A percentile compares a stretch with the other conserved stretches of the same genome.
phyloP scores from a whole-genome alignment of 1,140 invertebrate species.

The Lordiphosa collinella region DNA sequence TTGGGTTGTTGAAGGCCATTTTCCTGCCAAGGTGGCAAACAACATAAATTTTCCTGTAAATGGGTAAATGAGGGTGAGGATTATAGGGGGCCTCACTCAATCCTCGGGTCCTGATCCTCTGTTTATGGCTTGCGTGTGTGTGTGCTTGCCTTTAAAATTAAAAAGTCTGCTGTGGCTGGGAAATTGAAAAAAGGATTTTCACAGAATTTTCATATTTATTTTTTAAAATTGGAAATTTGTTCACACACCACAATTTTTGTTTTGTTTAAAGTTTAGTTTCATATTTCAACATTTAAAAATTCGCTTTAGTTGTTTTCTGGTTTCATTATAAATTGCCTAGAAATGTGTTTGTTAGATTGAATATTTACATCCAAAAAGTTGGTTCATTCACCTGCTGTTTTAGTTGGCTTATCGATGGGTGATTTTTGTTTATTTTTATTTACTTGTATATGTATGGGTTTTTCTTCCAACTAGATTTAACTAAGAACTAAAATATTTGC shows the following conservation, averaged over 20 bases:
- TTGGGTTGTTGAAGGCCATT: slow-evolving; percentile 22
- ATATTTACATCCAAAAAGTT: slow-evolving; percentile 6
- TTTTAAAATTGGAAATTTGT: slow-evolving; percentile 68
- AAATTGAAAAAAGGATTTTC: slow-evolving; percentile 51
- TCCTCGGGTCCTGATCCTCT: slow-evolving; percentile 39
- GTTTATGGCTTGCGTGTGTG: slow-evolving; percentile 47
- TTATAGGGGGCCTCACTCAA: slow-evolving; percentile 13
- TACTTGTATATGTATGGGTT: not conserved
- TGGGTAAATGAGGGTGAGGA: slow-evolving; percentile 55
- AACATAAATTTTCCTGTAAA: slow-evolving; percentile 64
- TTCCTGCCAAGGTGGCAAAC: slow-evolving; percentile 34
- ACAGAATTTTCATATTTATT: slow-evolving; percentile 67
- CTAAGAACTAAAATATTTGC: slow-evolving; percentile 39
- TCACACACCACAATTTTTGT: slow-evolving; percentile 62
- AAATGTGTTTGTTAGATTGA: slow-evolving; percentile 25
- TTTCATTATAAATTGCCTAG: slow-evolving; percentile 24
- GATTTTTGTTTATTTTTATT: slow-evolving; percentile 16
- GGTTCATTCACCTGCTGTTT: slow-evolving; percentile 12
- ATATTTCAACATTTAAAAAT: slow-evolving; percentile 45
- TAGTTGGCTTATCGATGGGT: slow-evolving; percentile 33
- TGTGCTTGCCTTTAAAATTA: slow-evolving; percentile 58
- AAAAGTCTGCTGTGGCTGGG: slow-evolving; percentile 35
- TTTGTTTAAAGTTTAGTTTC: slow-evolving; percentile 26
- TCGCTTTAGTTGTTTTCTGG: slow-evolving; percentile 22
- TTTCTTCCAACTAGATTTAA: slow-evolving; percentile 4